These are phyloP conservation scores for Eupithecia insigniata DNA, from an alignment of 2,888 invertebrate genomes.

Conservation along the genomic window DNA sequence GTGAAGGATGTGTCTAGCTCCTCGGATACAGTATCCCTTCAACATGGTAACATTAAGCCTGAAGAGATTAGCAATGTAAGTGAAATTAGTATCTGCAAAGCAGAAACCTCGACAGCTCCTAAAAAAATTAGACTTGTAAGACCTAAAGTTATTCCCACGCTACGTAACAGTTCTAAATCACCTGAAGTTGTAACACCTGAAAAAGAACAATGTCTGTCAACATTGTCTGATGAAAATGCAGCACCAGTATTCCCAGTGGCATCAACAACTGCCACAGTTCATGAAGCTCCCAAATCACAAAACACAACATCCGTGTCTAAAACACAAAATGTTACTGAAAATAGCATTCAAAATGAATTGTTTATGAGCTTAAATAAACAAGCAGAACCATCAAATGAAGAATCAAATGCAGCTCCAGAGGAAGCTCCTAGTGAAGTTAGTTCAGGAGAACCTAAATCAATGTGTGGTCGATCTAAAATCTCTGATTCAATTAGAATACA, in stretches of 20 bases:
- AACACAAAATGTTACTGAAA: constrained; percentile 5
- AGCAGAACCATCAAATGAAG: constrained; percentile 15
- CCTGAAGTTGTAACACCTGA: constrained; percentile 50
- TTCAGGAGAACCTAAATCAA: constrained; percentile 14
- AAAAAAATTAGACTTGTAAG: constrained; percentile 80
- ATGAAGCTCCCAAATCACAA: constrained; percentile 49
- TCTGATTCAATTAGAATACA: constrained; percentile 13
- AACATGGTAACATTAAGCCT: constrained; percentile 71
- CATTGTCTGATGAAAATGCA: constrained; percentile 58
- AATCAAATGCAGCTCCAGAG: not conserved
- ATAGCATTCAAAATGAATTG: constrained; percentile 16
- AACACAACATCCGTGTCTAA: constrained; percentile 23
- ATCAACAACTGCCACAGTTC: constrained; percentile 46
- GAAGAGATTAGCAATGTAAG: constrained; percentile 78
- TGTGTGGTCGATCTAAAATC: constrained; percentile 5
- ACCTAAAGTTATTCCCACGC: constrained; percentile 66
- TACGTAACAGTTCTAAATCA: constrained; percentile 55
- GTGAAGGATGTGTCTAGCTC: constrained; percentile 80
- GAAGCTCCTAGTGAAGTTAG: not conserved
- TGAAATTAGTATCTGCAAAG: constrained; percentile 81
- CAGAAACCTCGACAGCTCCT: constrained; percentile 77
- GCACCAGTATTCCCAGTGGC: constrained; percentile 39
- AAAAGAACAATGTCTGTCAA: constrained; percentile 71
- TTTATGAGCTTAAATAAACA: constrained; percentile 5
- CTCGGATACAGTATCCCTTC: constrained; percentile 72